These are phyloP conservation scores for Propsilocerus akamusi DNA, from an alignment of 1,140 invertebrate species.

Conservation along the genomic window DNA sequence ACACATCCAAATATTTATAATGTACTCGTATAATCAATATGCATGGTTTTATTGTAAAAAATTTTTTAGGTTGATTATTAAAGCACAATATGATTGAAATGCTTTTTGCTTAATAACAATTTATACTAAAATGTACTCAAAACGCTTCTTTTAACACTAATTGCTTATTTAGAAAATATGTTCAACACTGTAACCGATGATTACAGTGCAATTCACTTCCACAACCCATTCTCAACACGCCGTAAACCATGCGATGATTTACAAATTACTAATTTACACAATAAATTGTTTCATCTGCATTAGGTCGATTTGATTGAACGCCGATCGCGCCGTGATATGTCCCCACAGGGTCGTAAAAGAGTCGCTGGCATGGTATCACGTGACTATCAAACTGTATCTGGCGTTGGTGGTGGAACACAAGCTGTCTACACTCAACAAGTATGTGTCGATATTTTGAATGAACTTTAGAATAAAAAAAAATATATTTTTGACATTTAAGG, in stretches of 20 bases:
- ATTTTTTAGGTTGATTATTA: too few relatives aligned
- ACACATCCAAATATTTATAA: too few relatives aligned
- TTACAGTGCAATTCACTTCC: too few relatives aligned
- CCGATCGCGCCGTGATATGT: slow-evolving; percentile 51
- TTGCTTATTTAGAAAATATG: too few relatives aligned
- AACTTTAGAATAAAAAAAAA: not conserved
- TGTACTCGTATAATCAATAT: too few relatives aligned
- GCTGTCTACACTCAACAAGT: slow-evolving; percentile 26
- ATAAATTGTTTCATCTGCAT: slow-evolving; percentile 5
- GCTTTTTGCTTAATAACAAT: too few relatives aligned
- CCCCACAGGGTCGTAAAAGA: slow-evolving; percentile 50
- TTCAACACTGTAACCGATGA: too few relatives aligned
- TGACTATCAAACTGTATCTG: slow-evolving; percentile 29
- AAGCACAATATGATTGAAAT: too few relatives aligned
- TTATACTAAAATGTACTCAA: too few relatives aligned
- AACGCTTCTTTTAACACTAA: too few relatives aligned
- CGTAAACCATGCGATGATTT: not conserved
- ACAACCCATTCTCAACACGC: too few relatives aligned
- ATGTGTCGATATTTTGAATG: slow-evolving; percentile 5
- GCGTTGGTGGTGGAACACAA: slow-evolving; percentile 20
- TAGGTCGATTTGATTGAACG: slow-evolving; percentile 25
- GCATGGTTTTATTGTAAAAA: too few relatives aligned
- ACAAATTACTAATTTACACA: not conserved
- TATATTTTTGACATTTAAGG: slow-evolving; percentile 4
- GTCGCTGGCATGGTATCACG: slow-evolving; percentile 40